Percentiles rank a stretch among this genome's conserved stretches.
Evolutionary conservation across 2,797 vertebrate genomes (phyloP).

Genomic region (Emydoidea blandingii): DNA sequence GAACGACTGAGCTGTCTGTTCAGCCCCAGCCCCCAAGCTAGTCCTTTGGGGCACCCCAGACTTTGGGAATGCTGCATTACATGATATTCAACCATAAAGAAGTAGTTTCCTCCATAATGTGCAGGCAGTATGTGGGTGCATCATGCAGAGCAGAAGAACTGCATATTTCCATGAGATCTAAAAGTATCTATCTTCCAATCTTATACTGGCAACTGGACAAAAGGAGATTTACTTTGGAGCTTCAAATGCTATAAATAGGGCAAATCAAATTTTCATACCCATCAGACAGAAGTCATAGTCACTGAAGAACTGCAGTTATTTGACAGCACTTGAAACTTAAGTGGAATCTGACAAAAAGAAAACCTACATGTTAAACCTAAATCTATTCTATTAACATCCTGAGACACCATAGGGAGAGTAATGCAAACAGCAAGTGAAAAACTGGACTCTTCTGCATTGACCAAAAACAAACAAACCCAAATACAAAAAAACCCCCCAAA

Average conservation of each 20-base stretch:
- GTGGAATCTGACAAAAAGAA: not conserved
- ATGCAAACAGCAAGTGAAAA: not conserved
- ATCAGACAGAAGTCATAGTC: not conserved
- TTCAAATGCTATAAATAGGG: conserved; percentile 7
- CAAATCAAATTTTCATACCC: not conserved
- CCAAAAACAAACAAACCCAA: not conserved
- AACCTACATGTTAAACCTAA: not conserved
- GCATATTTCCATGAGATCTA: not conserved
- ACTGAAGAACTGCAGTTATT: not conserved
- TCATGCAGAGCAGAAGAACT: not conserved
- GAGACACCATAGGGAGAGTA: not conserved
- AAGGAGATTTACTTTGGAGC: not conserved
- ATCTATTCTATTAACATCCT: not conserved
- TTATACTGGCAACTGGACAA: not conserved
- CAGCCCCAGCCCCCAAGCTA: not conserved
- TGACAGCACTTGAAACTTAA: not conserved
- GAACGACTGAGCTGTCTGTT: not conserved
- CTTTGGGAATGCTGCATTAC: not conserved
- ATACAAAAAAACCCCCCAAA: no score
- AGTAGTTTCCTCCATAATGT: not conserved
- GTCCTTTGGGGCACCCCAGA: not conserved
- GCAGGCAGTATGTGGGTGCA: not conserved
- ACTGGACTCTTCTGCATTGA: not conserved
- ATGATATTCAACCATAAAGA: accelerated
- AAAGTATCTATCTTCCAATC: not conserved